Base-by-base conservation (phyloP, 2,888 invertebrate species). In the Drosophila falleni region DNA sequence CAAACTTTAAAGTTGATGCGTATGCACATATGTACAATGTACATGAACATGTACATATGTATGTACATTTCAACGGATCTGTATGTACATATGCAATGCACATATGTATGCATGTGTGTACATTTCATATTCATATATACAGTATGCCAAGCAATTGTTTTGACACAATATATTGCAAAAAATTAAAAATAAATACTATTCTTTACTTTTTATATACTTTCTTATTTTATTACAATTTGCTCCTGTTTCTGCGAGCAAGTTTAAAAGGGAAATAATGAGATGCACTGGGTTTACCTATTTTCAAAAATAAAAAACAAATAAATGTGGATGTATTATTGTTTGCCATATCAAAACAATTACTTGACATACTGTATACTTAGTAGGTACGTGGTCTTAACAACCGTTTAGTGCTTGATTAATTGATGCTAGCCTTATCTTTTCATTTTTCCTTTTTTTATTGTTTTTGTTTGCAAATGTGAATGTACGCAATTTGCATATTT, bases 1-100 rank as follows among this genome's bases (percentile, higher is more conserved):
- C 41, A 54, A 68, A 59, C 69, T 62, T 62, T 67, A 49, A 67
- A 74, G 33, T 68, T 54, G 19, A 42, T 44, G 56, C 53, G n/a
- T 26, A n/a, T 53, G 35, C 26, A 33, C 37, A 13, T 19, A 37
- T n/a, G 29, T 59, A 59, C 58, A 47, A 49, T 42, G 19, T 13
- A 42, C 19, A 19, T 19, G 19, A 19, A 19, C 19, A n/a, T 53
- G 35, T 23, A 33, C 37, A 13, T 19, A 37, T n/a, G 35, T 19
- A 35, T 35, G 29, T 59, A 59, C 58, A 19, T 19, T 19, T 19
- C 19, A 19, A 19, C 19, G 19, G 19, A 23, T 23, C 19, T 42
- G 39, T 41, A 41, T 13, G 13, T 35, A 54, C 33, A 35, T 58
- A 55, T 42, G 42, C 44, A 59, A 49, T 16, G n/a, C 15, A 10